phyloP scores from a whole-genome alignment of 2,888 invertebrate species.

The Dolichomitus sp. region DNA sequence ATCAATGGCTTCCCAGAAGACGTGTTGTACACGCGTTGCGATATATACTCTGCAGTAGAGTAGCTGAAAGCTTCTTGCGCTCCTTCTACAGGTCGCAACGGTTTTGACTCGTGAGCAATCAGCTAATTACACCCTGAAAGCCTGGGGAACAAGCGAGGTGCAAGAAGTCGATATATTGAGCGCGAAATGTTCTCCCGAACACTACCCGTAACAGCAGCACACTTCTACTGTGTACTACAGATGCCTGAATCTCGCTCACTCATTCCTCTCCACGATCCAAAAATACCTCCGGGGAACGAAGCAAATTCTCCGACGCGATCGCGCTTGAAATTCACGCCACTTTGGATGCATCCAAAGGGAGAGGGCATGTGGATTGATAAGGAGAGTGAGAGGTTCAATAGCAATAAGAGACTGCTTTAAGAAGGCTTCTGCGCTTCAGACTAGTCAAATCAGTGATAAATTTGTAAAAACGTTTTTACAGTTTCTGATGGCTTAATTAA shows the following conservation, averaged over 20 bases:
- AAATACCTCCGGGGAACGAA: constrained; percentile 60
- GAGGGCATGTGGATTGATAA: constrained; percentile 23
- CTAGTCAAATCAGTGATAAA: too few relatives aligned
- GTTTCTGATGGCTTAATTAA: too few relatives aligned
- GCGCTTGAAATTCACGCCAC: constrained; percentile 54
- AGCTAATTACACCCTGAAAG: constrained; percentile 57
- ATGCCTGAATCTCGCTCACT: constrained; percentile 23
- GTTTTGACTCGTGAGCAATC: constrained; percentile 57
- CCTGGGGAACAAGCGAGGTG: constrained; percentile 38
- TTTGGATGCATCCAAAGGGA: constrained; percentile 22
- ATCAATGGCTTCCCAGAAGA: constrained; percentile 27
- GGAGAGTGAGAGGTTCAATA: constrained; percentile 7
- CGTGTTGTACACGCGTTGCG: constrained; percentile 15
- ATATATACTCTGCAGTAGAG: constrained; percentile 1
- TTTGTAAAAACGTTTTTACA: too few relatives aligned
- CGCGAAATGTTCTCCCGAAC: constrained; percentile 48
- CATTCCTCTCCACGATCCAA: constrained; percentile 45
- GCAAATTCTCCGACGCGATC: constrained; percentile 59
- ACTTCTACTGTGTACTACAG: neutral
- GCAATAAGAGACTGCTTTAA: constrained; percentile 10
- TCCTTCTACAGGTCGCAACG: constrained; percentile 29
- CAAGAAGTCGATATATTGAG: constrained; percentile 59
- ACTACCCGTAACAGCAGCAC: constrained; percentile 36
- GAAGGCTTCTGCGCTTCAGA: too few relatives aligned
- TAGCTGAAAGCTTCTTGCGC: constrained; percentile 20